Evolutionary conservation across 2,888 invertebrate species (phyloP).

Genomic region (Griposia aprilina): DNA sequence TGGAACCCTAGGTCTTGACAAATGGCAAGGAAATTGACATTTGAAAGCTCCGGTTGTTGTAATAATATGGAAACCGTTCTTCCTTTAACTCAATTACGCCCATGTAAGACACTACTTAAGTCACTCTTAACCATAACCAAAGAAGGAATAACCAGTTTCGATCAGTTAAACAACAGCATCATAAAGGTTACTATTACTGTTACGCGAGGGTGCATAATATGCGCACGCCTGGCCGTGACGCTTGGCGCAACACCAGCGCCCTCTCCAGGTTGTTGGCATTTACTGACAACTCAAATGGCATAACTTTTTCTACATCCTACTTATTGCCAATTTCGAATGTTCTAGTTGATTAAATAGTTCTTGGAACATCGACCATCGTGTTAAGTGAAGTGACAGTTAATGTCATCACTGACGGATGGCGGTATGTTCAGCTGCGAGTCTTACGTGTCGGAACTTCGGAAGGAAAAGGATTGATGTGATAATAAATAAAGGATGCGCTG

Average conservation of each 20-base stretch:
- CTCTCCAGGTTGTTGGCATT: conserved; percentile 75
- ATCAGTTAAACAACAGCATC: conserved; percentile 51
- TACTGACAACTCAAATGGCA: conserved; percentile 65
- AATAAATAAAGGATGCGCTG: conserved; percentile 21
- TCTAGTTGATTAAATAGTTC: conserved; percentile 45
- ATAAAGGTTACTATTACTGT: conserved; percentile 75
- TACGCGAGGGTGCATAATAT: conserved; percentile 77
- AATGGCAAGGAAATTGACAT: neutral
- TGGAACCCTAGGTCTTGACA: neutral
- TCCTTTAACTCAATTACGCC: neutral
- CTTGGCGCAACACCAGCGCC: conserved; percentile 49
- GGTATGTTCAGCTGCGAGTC: conserved; percentile 34
- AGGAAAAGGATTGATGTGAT: conserved; percentile 18
- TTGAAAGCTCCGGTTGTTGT: neutral
- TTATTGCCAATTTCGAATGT: conserved; percentile 37
- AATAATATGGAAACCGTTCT: neutral
- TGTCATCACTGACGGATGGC: conserved; percentile 8
- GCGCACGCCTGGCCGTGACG: conserved; percentile 70
- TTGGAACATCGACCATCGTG: conserved; percentile 14
- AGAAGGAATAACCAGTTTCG: conserved; percentile 48
- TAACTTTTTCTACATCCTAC: conserved; percentile 61
- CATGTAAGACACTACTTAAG: neutral
- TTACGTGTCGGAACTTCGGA: conserved; percentile 2
- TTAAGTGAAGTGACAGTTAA: conserved; percentile 37
- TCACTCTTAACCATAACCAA: conserved; percentile 21